Evolutionary conservation across 1,140 invertebrate genomes (phyloP), one percentile per base, ranked within the genome.

Genomic region (Caerostris extrusa): DNA sequence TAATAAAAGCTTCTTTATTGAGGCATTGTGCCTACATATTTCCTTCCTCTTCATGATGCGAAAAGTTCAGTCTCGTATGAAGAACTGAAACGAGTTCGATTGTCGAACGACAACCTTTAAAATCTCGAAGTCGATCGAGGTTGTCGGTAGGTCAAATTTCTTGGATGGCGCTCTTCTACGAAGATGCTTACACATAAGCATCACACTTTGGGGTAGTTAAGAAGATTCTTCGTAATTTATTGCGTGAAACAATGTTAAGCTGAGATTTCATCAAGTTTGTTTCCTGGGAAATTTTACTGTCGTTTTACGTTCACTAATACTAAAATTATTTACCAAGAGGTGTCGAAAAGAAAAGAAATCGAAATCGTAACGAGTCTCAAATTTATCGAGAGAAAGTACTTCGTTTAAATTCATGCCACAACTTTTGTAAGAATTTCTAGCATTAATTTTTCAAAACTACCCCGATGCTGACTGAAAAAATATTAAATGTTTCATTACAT

Each of bases 111-210:
- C 71, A 77, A 50, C 71, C 71, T 77, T 77, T 77, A 77, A 77
- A 77, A 77, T 90, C 87, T 90, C 19, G 5, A 61, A 90, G 50
- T 53, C 55, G 87, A 90, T 90, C 87, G 67, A 64, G 85, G 34
- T 67, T 69, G 71, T 82, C 56, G 89, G 89, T 71, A 90, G 89
- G 89, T 90, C 89, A 69, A 90, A 90, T 50, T 56, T 90, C 19
- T 67, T 90, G 89, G 89, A 81, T 90, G 89, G 89, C 57, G 89
- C 67, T 17, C 82, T 83, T 58, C 82, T 58, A 58, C 82, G 82
- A 58, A 83, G 82, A 83, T n/a, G 53, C 56, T 17, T 58, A 57
- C 82, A 83, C 12, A 57, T 58, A 19, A 7, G 34, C 34, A 34
- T 34, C 34, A 34, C 34, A 34, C 34, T 34, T 34, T 34, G 2